A percentile compares a stretch with the other conserved stretches of the same genome.
Evolutionary conservation across 2,113 vertebrate genomes (phyloP).

Genomic region (Lampris megalopsis): DNA sequence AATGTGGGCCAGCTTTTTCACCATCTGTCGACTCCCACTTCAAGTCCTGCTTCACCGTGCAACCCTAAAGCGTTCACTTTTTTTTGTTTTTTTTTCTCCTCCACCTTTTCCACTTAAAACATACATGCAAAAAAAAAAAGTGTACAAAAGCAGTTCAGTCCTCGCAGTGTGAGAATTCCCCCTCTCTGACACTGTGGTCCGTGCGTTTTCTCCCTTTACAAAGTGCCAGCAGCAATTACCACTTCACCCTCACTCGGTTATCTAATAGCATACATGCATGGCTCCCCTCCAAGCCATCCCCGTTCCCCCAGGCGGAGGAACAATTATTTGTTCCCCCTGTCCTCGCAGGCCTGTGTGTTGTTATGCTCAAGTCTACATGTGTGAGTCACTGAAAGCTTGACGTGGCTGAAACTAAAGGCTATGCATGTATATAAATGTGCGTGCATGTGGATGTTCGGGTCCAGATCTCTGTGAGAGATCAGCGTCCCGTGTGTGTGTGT

Average conservation of each 20-base stretch:
- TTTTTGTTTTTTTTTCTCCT: background rate
- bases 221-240: slow-evolving; percentile 44
- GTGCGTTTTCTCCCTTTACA: slow-evolving; percentile 37
- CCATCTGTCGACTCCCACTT: background rate
- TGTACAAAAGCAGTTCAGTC: slow-evolving; percentile 11
- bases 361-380: slow-evolving; percentile 37
- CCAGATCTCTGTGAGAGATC: slow-evolving; percentile 36
- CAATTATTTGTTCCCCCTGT: slow-evolving; percentile 31
- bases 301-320: background rate
- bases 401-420: slow-evolving; percentile 35
- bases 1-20: background rate
- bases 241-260: slow-evolving; percentile 36
- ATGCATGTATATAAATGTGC: slow-evolving; percentile 51
- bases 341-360: slow-evolving; percentile 35
- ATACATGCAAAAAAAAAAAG: background rate
- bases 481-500: slow-evolving; percentile 17
- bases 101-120: slow-evolving; percentile 5
- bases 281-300: slow-evolving; percentile 23
- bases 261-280: slow-evolving; percentile 34
- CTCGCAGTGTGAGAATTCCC: slow-evolving; percentile 11
- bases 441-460: slow-evolving; percentile 40
- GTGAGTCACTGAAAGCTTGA: slow-evolving; percentile 34
- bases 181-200: slow-evolving; percentile 1
- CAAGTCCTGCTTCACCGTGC: background rate
- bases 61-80: slow-evolving; percentile 6